phyloP scores from a whole-genome alignment of 2,797 vertebrate species.

The Silurus lanzhouensis region DNA sequence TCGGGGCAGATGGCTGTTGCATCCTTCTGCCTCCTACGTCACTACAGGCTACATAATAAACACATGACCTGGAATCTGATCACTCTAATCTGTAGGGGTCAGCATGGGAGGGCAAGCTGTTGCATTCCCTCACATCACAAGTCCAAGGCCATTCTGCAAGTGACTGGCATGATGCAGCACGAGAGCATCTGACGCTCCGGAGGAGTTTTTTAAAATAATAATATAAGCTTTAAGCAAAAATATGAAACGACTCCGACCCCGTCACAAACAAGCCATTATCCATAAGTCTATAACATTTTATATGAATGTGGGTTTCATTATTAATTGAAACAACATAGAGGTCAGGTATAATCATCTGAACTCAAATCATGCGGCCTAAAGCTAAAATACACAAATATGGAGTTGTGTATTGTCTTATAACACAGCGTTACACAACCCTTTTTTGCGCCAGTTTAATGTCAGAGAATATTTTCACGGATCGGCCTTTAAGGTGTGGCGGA shows the following conservation, averaged over 20 bases:
- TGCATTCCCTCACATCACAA: constrained; percentile 32
- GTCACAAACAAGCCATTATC: not conserved
- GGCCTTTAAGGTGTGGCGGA: too few relatives aligned
- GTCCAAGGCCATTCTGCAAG: constrained; percentile 2
- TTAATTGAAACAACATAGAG: not conserved
- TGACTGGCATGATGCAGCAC: constrained; percentile 5
- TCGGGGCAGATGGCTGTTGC: constrained; percentile 58
- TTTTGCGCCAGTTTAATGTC: too few relatives aligned
- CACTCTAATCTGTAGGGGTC: constrained; percentile 54
- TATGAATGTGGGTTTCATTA: not conserved
- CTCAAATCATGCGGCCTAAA: not conserved
- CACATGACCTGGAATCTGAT: constrained; percentile 60
- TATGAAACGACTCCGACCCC: not conserved
- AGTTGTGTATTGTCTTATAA: not conserved
- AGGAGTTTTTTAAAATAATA: not conserved
- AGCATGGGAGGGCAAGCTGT: constrained; percentile 51
- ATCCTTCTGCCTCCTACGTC: constrained; percentile 43
- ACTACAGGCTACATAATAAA: constrained; percentile 53
- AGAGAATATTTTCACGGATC: too few relatives aligned
- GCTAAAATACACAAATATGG: not conserved
- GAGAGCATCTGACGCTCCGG: constrained; percentile 26
- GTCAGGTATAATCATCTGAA: too few relatives aligned
- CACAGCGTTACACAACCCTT: too few relatives aligned
- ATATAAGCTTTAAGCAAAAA: not conserved
- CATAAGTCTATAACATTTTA: not conserved